Base-by-base conservation (phyloP, 2,797 vertebrate genomes). In the Knipowitschia caucasica region DNA sequence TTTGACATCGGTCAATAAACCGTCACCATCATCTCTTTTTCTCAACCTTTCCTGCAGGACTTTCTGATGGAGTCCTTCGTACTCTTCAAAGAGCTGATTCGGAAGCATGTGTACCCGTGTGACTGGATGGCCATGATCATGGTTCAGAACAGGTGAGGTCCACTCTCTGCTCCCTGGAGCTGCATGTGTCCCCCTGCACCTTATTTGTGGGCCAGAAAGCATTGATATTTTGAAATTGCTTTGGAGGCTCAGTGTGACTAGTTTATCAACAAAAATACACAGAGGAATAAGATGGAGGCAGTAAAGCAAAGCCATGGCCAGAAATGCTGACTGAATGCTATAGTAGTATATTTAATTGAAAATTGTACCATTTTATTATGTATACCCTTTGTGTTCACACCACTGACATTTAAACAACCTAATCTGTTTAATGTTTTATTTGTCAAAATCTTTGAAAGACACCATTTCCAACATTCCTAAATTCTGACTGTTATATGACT, bases 51-150 rank as follows among this genome's bases (percentile, higher is more conserved):
- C 0, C 82, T 86, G 3, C 69, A 99, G 96, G 95, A 98, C 83
- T 97, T 98, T 83, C 58, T 99, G 78, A 99, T 99, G 95, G 95
- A 98, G 81, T 95, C 95, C 0, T 98, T 98, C 85, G 87, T 98
- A 30, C 91, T 98, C 85, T 98, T 99, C 79, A 98, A 91, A 78
- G 95, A 97, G 53, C 91, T 96, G 57, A 98, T 98, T 47, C 92
- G 94, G 57, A 95, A 96, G 73, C 96, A 95, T 0, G 96, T 98
- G 62, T 98, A 98, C 56, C 93, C 94, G 0, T 91, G 88, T 0
- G 95, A 98, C 72, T 99, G 96, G 96, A 94, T 97, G 89, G 93
- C 94, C 5, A 99, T 98, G 95, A 98, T 95, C 78, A 95, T 99
- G 95, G 93, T 95, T 39, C 96, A 99, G 84, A 99, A 99, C 92